Conservation (phyloP, 2,797 vertebrate genomes). For the Myoxocephalus aenaeus region DNA sequence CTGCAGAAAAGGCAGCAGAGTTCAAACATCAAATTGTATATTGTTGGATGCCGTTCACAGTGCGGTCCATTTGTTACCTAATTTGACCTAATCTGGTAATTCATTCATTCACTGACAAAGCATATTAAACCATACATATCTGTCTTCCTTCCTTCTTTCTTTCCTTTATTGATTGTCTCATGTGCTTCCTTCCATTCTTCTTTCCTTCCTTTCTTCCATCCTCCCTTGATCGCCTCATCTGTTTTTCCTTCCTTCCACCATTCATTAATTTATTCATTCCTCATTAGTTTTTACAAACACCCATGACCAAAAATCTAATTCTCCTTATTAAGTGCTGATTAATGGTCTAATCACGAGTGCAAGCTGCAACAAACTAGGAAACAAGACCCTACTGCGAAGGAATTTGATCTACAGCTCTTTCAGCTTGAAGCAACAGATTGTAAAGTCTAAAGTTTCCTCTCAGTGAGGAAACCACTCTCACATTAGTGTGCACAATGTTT, state of each 20-base stretch:
- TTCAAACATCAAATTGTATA: conserved; percentile 19
- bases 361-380: conserved; percentile 50
- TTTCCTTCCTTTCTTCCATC: not conserved
- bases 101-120: not conserved
- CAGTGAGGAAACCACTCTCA: conserved; percentile 33
- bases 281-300: not conserved
- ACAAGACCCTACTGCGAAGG: conserved; percentile 55
- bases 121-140: not conserved
- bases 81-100: not conserved
- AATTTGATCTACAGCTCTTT: conserved; percentile 66
- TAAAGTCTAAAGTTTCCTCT: conserved; percentile 50
- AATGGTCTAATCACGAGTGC: conserved; percentile 36
- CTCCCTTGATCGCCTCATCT: not conserved
- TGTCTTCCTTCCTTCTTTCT: not conserved
- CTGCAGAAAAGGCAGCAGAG: conserved; percentile 73
- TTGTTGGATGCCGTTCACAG: not conserved
- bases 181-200: not conserved
- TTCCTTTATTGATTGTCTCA: not conserved
- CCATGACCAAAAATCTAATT: conserved; percentile 45
- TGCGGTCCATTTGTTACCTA: conserved; percentile 16
- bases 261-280: not conserved
- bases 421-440: conserved; percentile 71
- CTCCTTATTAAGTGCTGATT: conserved; percentile 48
- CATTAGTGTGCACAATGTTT: conserved; percentile 7
- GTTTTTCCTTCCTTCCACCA: not conserved